Conservation (phyloP, 2,797 vertebrate species). For the Petrocephalus schoutedeni region DNA sequence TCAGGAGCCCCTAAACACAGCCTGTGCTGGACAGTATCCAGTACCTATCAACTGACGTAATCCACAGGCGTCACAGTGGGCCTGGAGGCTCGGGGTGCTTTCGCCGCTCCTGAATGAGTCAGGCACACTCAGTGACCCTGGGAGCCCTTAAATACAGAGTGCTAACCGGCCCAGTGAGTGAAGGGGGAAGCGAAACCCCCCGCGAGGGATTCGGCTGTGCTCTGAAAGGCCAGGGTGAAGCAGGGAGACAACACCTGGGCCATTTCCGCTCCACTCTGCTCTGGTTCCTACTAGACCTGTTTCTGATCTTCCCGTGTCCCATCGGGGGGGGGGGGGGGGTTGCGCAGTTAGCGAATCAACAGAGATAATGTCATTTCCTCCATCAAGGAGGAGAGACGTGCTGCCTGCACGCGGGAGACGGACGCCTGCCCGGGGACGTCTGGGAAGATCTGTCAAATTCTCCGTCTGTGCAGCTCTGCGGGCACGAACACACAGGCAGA, state of each 20-base stretch:
- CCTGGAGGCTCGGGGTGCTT: not conserved
- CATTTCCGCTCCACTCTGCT: not conserved
- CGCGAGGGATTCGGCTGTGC: not conserved
- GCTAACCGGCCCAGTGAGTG: not conserved
- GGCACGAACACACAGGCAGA: not conserved
- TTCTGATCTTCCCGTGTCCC: not conserved
- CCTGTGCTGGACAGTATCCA: not conserved
- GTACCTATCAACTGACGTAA: not conserved
- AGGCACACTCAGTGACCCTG: not conserved
- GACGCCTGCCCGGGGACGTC: not conserved
- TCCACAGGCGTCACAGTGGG: not conserved
- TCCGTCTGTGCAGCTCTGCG: not conserved
- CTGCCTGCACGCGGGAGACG: not conserved
- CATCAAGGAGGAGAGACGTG: not conserved
- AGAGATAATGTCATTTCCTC: slow-evolving; percentile 11
- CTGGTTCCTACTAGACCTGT: not conserved
- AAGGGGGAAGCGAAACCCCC: not conserved
- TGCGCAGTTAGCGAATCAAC: not conserved
- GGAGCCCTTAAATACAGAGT: not conserved
- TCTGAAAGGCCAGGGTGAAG: not conserved
- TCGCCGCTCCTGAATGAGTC: not conserved
- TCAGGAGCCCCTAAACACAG: not conserved
- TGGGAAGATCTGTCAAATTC: not conserved
- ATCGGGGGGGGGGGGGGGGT: not conserved
- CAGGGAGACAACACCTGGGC: not conserved